Evolutionary conservation across 2,888 invertebrate genomes (phyloP).

Genomic region (Drosophila limbata): DNA sequence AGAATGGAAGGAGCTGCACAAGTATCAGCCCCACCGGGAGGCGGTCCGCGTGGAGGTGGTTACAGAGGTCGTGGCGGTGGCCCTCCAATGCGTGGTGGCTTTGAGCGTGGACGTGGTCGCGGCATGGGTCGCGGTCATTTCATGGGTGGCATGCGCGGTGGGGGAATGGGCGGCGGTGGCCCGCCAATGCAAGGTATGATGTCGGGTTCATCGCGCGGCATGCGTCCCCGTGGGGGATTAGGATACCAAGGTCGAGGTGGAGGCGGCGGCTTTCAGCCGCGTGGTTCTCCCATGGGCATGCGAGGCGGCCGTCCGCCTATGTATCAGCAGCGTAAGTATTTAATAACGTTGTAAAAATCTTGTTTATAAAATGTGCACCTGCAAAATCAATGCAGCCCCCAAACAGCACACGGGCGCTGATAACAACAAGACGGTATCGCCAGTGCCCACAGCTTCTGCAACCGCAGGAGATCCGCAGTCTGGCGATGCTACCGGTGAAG

Average conservation of each 20-base stretch:
- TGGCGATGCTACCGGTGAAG: conserved; percentile 46
- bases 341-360: neutral
- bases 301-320: conserved; percentile 83
- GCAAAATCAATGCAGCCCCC: conserved; percentile 65
- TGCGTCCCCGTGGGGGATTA: conserved; percentile 82
- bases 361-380: conserved; percentile 8
- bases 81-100: conserved; percentile 83
- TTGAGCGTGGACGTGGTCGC: conserved; percentile 84
- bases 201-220: conserved; percentile 79
- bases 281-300: conserved; percentile 84
- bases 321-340: conserved; percentile 84
- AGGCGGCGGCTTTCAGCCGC: conserved; percentile 76
- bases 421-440: conserved; percentile 83
- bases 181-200: conserved; percentile 82
- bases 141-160: conserved; percentile 82
- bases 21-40: conserved; percentile 74
- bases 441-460: conserved; percentile 73
- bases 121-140: conserved; percentile 85
- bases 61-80: conserved; percentile 84
- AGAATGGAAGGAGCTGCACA: conserved; percentile 79
- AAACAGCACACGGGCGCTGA: conserved; percentile 84
- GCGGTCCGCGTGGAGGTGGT: conserved; percentile 82
- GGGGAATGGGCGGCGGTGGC: conserved; percentile 81
- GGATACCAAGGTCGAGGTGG: conserved; percentile 82
- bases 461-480: conserved; percentile 46